Conservation (phyloP, 1,140 invertebrate genomes). For the Pachypeltis micranthus region DNA sequence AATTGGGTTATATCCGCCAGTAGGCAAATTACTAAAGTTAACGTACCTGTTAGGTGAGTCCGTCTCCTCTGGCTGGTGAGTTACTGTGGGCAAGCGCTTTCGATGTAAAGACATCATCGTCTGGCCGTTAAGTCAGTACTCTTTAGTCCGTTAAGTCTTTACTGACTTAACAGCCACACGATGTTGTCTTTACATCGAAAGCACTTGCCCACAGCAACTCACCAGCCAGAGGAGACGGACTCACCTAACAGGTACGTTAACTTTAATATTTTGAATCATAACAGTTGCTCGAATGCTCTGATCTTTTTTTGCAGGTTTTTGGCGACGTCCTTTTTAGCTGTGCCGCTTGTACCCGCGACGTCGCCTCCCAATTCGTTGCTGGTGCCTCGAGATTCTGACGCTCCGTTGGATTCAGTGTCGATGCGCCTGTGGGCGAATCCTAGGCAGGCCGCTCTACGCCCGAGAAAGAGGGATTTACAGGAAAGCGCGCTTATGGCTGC, state of each 20-base stretch:
- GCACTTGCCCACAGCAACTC: not conserved
- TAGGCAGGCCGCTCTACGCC: slow-evolving; percentile 25
- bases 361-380: slow-evolving; percentile 17
- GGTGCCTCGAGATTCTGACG: not conserved
- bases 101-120: no score
- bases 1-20: no score
- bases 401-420: slow-evolving; percentile 16
- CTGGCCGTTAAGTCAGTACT: no score
- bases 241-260: no score
- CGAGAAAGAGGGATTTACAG: slow-evolving; percentile 27
- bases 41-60: no score
- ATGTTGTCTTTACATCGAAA: not conserved
- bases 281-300: not conserved
- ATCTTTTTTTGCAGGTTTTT: not conserved
- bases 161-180: not conserved
- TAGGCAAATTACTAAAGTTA: no score
- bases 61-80: no score
- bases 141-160: no score
- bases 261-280: not conserved
- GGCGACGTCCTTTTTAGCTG: not conserved
- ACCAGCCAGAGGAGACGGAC: no score
- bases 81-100: no score
- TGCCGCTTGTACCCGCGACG: not conserved
- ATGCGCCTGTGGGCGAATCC: slow-evolving; percentile 28
- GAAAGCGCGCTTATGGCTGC: slow-evolving; percentile 25